Base-by-base conservation (phyloP, 2,888 invertebrate genomes). In the Chrysomela aeneicollis region DNA sequence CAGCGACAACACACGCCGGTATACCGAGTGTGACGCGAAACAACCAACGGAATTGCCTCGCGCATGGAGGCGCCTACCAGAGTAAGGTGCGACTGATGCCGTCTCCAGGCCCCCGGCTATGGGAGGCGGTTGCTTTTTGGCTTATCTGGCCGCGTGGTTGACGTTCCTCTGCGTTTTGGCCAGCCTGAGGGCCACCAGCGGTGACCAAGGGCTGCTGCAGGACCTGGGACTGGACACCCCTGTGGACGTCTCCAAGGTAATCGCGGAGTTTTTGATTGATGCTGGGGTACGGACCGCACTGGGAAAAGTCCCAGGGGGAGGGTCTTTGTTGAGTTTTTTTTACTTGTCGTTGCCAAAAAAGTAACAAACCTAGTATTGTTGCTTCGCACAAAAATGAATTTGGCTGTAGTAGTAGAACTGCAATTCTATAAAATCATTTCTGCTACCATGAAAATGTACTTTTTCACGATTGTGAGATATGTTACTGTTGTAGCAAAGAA, bases 161-260 rank as follows among this genome's bases (percentile, higher is more conserved):
- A 79, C 79, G 75, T 79, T 77, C 68, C 72, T 78, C 75, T 66
- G 46, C 71, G 76, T 78, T 71, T 75, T 80, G 72, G 71, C 68
- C 49, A 66, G 71, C 63, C 68, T 70, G 69, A 73, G 69, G 72
- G 69, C 51, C 51, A 35, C 64, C 61, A 73, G 71, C 66, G 76
- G 75, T 57, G 76, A 76, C 58, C 73, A 73, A 68, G 75, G 75
- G 65, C 73, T 80, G 57, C 72, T 77, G 53, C 78, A 78, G 69
- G 80, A 80, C 69, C 76, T 81, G 62, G 81, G 80, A 49, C 72
- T 82, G 63, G 78, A 76, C 69, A 66, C 74, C 59, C 74, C 77
- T 73, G 78, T 78, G 64, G 81, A 82, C 74, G 75, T 78, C 63
- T 73, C 79, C 64, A 81, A 82, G 81, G 82, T 81, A 79, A 59